Evolutionary conservation across 2,113 vertebrate genomes (phyloP).

Genomic region (Ibidorhyncha struthersii): DNA sequence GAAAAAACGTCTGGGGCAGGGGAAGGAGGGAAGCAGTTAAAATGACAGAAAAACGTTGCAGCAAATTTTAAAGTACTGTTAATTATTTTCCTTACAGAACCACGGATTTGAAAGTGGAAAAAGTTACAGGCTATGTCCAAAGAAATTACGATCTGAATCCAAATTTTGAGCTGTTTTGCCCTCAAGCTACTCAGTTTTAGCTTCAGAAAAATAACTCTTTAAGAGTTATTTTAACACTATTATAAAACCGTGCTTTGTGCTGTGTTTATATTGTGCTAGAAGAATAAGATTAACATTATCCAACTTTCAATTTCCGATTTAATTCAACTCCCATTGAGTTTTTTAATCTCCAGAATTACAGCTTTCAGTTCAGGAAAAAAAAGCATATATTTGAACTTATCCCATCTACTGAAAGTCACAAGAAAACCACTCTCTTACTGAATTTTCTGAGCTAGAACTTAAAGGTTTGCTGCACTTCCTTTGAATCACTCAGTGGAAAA

Average conservation of each 20-base stretch:
- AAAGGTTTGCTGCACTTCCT: background rate
- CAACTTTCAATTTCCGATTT: background rate
- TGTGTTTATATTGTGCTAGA: background rate
- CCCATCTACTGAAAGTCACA: background rate
- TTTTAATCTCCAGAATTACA: background rate
- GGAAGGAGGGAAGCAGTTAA: background rate
- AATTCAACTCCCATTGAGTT: background rate
- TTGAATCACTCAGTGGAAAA: background rate
- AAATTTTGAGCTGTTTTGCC: constrained; percentile 1
- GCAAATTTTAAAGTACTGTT: background rate
- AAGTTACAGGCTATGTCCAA: background rate
- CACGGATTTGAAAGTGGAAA: background rate
- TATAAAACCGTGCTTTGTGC: background rate
- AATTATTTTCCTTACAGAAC: background rate
- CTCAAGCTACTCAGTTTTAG: background rate
- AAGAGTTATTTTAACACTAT: background rate
- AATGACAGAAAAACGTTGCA: background rate
- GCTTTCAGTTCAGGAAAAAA: background rate
- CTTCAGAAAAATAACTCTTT: background rate
- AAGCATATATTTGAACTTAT: background rate
- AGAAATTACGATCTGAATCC: background rate
- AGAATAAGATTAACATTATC: background rate
- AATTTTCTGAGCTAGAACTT: background rate
- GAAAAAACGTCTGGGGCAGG: background rate
- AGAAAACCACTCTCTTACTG: background rate